Evolutionary conservation across 1,140 invertebrate genomes (phyloP), one percentile per base, ranked within the genome.

Genomic region (Sinonovacula constricta): DNA sequence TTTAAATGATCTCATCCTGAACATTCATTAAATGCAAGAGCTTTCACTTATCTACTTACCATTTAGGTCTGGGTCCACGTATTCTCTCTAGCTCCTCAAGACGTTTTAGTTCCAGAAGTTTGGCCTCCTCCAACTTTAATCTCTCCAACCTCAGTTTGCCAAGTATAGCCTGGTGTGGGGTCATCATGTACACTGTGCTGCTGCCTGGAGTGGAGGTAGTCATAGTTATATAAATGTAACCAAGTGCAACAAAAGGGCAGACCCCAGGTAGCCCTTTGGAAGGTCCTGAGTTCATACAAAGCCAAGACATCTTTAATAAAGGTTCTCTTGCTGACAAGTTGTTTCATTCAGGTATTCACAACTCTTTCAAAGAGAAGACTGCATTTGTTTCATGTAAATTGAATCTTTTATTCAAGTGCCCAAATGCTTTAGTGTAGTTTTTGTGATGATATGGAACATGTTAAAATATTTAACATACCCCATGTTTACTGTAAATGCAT

Each of bases 1-100:
- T n/a, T n/a, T n/a, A n/a, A n/a, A n/a, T n/a, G n/a, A n/a, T n/a
- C n/a, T n/a, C n/a, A n/a, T n/a, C n/a, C n/a, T n/a, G n/a, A n/a
- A n/a, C n/a, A n/a, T n/a, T n/a, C n/a, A n/a, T n/a, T n/a, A n/a
- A n/a, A n/a, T n/a, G n/a, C n/a, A n/a, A n/a, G n/a, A n/a, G n/a
- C n/a, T n/a, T n/a, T n/a, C n/a, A n/a, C n/a, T n/a, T n/a, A n/a
- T n/a, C n/a, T n/a, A n/a, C 22, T 72, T 53, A 87, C 86, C 86
- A 87, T 81, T 84, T 85, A 30, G 81, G 80, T 45, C 60, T 53
- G 26, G 86, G 86, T 57, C 86, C 86, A 33, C 86, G 69, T 31
- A 85, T 84, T 62, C 85, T 79, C 51, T 87, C 86, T 7, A 87
- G 56, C 53, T 87, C 86, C 30, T 83, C 79, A 39, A 79, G 59